A percentile compares a stretch with the other conserved stretches of the same genome.
These are phyloP conservation scores for Yponomeuta evonymella DNA, from an alignment of 2,888 invertebrate species.

Conservation along the genomic window DNA sequence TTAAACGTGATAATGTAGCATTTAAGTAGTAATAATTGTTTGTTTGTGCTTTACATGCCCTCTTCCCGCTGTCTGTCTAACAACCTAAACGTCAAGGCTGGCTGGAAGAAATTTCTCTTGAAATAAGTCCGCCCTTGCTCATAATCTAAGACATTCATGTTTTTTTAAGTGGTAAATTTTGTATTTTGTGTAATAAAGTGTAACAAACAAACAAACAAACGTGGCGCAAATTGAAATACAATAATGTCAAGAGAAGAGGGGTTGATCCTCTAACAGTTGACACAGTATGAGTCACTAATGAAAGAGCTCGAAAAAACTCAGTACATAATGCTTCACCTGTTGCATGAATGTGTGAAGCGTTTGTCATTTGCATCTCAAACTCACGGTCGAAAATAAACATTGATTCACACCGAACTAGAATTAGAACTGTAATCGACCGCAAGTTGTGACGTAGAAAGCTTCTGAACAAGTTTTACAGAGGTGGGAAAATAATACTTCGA, in stretches of 20 bases:
- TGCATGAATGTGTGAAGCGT: constrained; percentile 24
- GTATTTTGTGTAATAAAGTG: too few relatives aligned
- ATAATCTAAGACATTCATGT: too few relatives aligned
- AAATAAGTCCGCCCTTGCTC: too few relatives aligned
- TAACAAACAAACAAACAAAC: too few relatives aligned
- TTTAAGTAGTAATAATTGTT: too few relatives aligned
- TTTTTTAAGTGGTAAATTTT: too few relatives aligned
- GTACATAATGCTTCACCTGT: constrained; percentile 6
- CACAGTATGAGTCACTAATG: constrained; percentile 7
- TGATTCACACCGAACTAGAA: constrained; percentile 50
- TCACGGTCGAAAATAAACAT: constrained; percentile 49
- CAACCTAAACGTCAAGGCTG: too few relatives aligned
- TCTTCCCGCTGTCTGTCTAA: too few relatives aligned
- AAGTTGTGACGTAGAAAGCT: constrained; percentile 48
- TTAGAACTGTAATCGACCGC: constrained; percentile 44
- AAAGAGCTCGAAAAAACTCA: neutral
- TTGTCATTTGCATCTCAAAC: constrained; percentile 51
- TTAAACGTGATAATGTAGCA: too few relatives aligned
- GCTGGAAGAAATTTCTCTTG: too few relatives aligned
- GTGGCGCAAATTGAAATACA: too few relatives aligned
- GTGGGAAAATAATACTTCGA: constrained; percentile 23
- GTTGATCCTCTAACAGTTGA: neutral
- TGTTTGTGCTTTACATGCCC: too few relatives aligned
- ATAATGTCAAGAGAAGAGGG: neutral
- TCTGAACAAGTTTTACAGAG: constrained; percentile 12